Conservation (phyloP, 1,140 invertebrate genomes). For the Drosophila varians region DNA sequence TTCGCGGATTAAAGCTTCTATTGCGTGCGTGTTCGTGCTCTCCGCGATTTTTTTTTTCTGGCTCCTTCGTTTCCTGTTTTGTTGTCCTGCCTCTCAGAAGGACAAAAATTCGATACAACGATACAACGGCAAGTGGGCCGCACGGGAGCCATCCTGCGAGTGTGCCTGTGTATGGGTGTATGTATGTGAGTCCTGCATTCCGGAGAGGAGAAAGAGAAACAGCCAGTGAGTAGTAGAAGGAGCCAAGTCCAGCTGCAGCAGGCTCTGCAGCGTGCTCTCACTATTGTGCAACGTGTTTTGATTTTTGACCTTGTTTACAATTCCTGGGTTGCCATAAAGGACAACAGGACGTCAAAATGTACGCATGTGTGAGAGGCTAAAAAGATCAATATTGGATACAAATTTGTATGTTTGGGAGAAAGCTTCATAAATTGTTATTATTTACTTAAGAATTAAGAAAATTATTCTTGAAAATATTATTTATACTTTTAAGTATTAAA, state of each 20-base stretch:
- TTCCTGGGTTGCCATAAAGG: conserved; percentile 18
- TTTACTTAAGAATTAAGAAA: background rate
- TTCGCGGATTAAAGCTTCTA: conserved; percentile 13
- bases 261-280: conserved; percentile 25
- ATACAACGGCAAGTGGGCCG: conserved; percentile 60
- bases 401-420: too few relatives aligned
- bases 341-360: background rate
- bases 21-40: conserved; percentile 26
- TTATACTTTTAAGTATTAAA: too few relatives aligned
- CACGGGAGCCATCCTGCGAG: conserved; percentile 36
- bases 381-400: too few relatives aligned
- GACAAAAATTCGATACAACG: conserved; percentile 61
- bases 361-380: conserved; percentile 52
- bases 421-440: too few relatives aligned
- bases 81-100: conserved; percentile 19
- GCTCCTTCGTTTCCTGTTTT: conserved; percentile 12
- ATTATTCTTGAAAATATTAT: background rate
- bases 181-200: conserved; percentile 44
- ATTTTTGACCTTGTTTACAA: conserved; percentile 31
- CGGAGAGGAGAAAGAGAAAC: conserved; percentile 3
- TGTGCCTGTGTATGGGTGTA: conserved; percentile 14
- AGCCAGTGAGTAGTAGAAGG: conserved; percentile 45
- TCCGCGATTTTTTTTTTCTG: conserved; percentile 18
- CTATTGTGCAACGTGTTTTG: conserved; percentile 30
- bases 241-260: conserved; percentile 2